These are phyloP conservation scores for Dipus sagitta DNA, from an alignment of 2,797 vertebrate genomes.

Conservation along the genomic window DNA sequence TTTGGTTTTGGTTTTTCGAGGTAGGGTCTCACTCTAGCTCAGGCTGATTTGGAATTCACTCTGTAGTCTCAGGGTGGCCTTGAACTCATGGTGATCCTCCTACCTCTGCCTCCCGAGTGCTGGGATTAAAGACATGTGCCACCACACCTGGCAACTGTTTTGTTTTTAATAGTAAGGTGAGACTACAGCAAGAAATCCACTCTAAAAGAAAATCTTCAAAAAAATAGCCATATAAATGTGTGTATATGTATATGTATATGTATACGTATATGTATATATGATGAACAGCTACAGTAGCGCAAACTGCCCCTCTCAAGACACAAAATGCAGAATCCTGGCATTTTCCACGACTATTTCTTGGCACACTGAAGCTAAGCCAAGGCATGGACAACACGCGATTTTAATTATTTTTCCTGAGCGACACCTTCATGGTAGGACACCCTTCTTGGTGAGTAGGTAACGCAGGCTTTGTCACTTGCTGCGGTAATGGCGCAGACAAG, in stretches of 20 bases:
- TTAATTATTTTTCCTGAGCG: slow-evolving; percentile 59
- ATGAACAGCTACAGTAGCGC: no score
- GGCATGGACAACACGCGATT: slow-evolving; percentile 51
- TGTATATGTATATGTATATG: neutral
- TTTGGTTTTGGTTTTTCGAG: no score
- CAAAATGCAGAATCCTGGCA: slow-evolving; percentile 36
- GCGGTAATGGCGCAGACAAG: neutral
- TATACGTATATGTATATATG: no score
- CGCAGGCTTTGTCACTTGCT: neutral
- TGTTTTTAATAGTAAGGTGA: slow-evolving; percentile 77
- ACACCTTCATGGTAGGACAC: neutral
- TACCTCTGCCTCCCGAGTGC: no score
- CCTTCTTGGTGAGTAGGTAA: neutral
- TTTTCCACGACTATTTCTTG: slow-evolving; percentile 57
- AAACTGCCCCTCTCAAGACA: neutral
- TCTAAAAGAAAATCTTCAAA: slow-evolving; percentile 66
- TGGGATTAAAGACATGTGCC: no score
- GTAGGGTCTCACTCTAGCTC: no score
- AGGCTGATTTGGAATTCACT: no score
- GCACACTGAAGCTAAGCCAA: slow-evolving; percentile 40
- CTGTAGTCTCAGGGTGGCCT: no score
- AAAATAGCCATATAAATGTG: neutral
- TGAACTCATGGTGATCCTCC: no score
- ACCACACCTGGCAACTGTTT: slow-evolving; percentile 26
- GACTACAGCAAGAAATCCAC: slow-evolving; percentile 79